Evolutionary conservation across 2,113 vertebrate species (phyloP), one percentile per base, ranked within the genome.

Genomic region (Callocephalon fimbriatum): DNA sequence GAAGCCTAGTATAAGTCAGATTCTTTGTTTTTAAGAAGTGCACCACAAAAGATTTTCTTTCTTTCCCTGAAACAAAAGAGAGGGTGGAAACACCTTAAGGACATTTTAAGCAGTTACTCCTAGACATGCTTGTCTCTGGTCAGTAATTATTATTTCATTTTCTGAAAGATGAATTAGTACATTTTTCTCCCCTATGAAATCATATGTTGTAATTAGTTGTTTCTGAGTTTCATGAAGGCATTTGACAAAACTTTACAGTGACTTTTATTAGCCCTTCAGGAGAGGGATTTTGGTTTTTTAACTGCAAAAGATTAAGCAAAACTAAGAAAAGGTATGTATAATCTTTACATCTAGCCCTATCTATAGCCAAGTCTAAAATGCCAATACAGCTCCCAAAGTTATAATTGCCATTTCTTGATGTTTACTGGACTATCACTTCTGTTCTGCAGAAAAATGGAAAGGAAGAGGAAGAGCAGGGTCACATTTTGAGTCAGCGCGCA

Each of bases 391-490:
- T 94, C 35, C 26, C 32, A 73, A 91, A 93, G 32, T 15, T 51
- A 84, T 27, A 78, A 96, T 14, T 92, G 21, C 2, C 15, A 8
- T 91, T 95, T 93, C 31, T 32, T 83, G 71, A 56, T 95, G 25
- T 94, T 94, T 97, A 95, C 95, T 91, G 68, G 32, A 73, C 22
- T 93, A 20, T 97, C 58, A 27, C 20, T 93, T 68, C 95, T 97
- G 95, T 96, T 98, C 95, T 91, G 53, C 98, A 99, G 99, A 99
- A 93, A 98, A 98, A 93, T 98, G 97, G 97, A 99, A 98, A 90
- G 99, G 98, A 95, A 98, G 98, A 98, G 98, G 99, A 92, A 99
- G 98, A 97, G 98, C 99, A 3, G 98, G 99, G 37, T 99, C 99
- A 31, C 98, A 98, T 75, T 99, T 99, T 91, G 98, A 99, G 93